A percentile compares a stretch with the other conserved stretches of the same genome.
phyloP scores from a whole-genome alignment of 2,888 invertebrate genomes.

The Drosophila eohydei region DNA sequence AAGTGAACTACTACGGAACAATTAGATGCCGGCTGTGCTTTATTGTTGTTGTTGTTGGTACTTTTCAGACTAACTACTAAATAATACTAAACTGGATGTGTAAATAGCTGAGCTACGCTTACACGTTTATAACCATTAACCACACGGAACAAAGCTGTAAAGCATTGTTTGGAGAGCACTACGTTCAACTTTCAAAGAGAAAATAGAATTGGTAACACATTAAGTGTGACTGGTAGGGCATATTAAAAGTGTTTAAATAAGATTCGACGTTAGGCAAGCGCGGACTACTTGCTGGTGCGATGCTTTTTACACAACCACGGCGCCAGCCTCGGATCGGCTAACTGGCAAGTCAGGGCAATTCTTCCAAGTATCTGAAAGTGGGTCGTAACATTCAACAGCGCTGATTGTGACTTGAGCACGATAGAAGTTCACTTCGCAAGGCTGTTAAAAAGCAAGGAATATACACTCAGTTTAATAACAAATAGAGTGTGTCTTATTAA shows the following conservation, averaged over 20 bases:
- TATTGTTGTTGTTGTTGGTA: constrained; percentile 6
- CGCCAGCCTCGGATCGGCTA: constrained; percentile 94
- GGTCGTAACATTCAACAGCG: constrained; percentile 94
- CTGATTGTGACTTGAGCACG: constrained; percentile 93
- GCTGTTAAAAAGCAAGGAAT: constrained; percentile 79
- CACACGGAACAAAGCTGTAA: constrained; percentile 46
- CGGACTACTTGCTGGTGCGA: not conserved
- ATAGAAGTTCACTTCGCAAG: constrained; percentile 92
- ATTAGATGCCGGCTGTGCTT: constrained; percentile 49
- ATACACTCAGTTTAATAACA: too few relatives aligned
- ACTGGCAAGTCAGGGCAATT: constrained; percentile 92
- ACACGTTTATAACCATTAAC: constrained; percentile 43
- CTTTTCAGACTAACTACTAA: constrained; percentile 61
- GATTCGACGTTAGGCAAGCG: constrained; percentile 30
- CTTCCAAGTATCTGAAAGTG: constrained; percentile 91
- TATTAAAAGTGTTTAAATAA: constrained; percentile 51
- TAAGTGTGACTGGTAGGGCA: constrained; percentile 14
- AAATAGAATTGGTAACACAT: constrained; percentile 28
- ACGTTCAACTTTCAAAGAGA: constrained; percentile 53
- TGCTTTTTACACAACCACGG: constrained; percentile 89
- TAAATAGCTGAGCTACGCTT: constrained; percentile 66
- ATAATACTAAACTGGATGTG: constrained; percentile 57
- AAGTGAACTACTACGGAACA: constrained; percentile 52
- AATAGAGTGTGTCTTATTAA: not conserved
- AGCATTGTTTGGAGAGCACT: constrained; percentile 55